Conservation (phyloP, 2,113 vertebrate species). For the Heterotilapia buettikoferi region DNA sequence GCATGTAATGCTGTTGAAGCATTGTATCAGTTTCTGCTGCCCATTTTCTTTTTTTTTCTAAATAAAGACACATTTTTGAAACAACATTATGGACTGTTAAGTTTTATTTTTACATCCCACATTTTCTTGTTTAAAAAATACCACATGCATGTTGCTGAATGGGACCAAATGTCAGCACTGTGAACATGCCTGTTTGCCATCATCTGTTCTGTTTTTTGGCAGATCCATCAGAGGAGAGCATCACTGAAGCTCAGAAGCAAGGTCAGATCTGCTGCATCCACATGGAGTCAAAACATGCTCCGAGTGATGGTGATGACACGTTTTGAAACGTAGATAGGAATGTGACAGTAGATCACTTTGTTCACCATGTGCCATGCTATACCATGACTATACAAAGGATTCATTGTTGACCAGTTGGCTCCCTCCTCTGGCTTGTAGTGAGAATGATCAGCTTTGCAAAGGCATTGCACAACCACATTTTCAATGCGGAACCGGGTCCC, state of each 20-base stretch:
- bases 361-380: conserved; percentile 55
- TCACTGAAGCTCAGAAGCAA: background rate
- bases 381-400: conserved; percentile 47
- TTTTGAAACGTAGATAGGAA: background rate
- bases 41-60: background rate
- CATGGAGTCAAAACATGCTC: background rate
- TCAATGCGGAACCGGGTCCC: conserved; percentile 3
- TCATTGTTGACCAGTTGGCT: conserved; percentile 49
- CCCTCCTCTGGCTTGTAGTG: conserved; percentile 56
- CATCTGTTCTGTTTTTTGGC: background rate
- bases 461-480: conserved; percentile 45
- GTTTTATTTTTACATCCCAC: background rate
- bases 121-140: background rate
- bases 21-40: background rate
- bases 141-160: background rate
- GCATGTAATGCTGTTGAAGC: background rate
- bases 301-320: background rate
- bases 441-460: conserved; percentile 5
- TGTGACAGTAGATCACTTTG: conserved; percentile 50
- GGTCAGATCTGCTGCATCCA: conserved; percentile 4
- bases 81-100: background rate
- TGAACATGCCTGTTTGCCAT: conserved; percentile 9
- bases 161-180: background rate
- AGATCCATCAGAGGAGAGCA: background rate
- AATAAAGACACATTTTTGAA: conserved; percentile 56